Conservation (phyloP, 2,113 vertebrate genomes). For the Paramormyrops kingsleyae region DNA sequence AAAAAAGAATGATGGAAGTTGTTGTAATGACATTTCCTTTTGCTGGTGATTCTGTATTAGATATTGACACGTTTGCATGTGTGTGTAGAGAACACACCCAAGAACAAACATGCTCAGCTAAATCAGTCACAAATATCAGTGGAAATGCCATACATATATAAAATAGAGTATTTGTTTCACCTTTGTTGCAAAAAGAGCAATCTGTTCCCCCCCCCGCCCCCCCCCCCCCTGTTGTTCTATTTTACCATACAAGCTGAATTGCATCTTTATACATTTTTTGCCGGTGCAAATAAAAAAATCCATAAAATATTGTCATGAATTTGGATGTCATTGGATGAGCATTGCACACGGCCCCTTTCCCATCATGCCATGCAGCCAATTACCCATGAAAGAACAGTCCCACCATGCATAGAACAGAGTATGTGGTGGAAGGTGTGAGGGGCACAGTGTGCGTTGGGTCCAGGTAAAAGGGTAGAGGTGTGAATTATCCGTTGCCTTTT, state of each 20-base stretch:
- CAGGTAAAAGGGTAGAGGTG: neutral
- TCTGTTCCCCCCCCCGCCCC: neutral
- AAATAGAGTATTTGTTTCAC: neutral
- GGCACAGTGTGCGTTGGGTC: neutral
- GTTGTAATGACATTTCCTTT: slow-evolving; percentile 3
- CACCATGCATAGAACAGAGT: neutral
- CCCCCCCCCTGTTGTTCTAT: neutral
- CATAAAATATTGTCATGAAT: neutral
- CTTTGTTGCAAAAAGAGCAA: neutral
- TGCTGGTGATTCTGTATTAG: neutral
- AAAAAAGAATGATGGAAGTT: neutral
- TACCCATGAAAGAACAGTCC: neutral
- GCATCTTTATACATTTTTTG: neutral
- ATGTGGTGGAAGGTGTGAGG: neutral
- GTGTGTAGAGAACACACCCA: neutral
- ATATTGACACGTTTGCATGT: neutral
- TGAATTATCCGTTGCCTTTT: neutral
- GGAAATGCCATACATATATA: neutral
- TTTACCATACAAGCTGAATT: neutral
- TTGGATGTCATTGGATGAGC: neutral
- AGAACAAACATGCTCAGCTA: neutral
- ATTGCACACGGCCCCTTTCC: neutral
- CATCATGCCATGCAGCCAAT: neutral
- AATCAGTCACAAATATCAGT: neutral
- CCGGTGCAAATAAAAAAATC: neutral